These are phyloP conservation scores for Cephus pulcher DNA, from an alignment of 2,888 invertebrate species.

Conservation along the genomic window DNA sequence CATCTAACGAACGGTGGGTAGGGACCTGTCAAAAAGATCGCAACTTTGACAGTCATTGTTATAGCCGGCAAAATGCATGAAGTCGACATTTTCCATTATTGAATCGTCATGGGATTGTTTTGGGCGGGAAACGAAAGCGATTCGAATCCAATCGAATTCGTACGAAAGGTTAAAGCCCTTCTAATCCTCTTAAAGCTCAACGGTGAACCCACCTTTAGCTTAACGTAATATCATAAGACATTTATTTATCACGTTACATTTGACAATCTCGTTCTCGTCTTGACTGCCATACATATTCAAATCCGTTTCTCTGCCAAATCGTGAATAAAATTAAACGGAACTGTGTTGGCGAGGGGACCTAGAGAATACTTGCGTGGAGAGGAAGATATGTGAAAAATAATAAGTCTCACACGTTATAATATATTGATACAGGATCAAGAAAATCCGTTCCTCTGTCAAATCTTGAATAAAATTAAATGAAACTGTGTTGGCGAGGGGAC, in stretches of 20 bases:
- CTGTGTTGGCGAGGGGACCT: neutral
- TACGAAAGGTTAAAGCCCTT: neutral
- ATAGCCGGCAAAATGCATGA: neutral
- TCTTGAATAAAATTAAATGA: neutral
- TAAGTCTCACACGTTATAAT: too few species aligned
- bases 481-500: neutral
- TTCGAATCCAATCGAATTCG: neutral
- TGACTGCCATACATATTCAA: neutral
- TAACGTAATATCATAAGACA: neutral
- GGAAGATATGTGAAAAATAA: neutral
- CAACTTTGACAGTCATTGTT: neutral
- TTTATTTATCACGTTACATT: neutral
- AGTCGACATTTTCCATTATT: neutral
- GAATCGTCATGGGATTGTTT: neutral
- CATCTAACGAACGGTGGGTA: too few species aligned
- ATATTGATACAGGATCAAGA: too few species aligned
- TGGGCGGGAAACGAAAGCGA: neutral
- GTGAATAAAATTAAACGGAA: neutral
- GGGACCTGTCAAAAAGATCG: neutral
- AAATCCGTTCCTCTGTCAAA: neutral
- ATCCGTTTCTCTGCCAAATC: neutral
- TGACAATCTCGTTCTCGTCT: neutral
- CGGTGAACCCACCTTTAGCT: neutral
- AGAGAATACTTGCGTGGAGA: too few species aligned
- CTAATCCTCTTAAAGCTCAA: neutral